phyloP scores from a whole-genome alignment of 1,140 invertebrate genomes.

The Ceratina japonica region DNA sequence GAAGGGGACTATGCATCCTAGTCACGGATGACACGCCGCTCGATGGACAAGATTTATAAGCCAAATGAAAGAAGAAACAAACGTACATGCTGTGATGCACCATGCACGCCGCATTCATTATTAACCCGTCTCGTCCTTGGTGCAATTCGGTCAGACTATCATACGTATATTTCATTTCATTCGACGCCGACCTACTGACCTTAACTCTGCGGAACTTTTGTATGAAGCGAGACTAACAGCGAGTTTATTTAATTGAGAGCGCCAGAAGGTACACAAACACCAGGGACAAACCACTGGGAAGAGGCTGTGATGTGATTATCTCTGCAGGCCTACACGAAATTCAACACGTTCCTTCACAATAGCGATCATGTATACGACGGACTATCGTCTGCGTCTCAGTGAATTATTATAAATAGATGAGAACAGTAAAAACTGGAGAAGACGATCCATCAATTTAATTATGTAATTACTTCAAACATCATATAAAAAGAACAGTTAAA shows the following conservation, averaged over 20 bases:
- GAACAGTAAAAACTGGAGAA: too few relatives aligned
- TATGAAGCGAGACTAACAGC: slow-evolving; percentile 24
- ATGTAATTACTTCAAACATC: too few relatives aligned
- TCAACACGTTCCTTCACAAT: neutral
- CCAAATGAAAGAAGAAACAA: neutral
- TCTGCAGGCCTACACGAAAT: slow-evolving; percentile 10
- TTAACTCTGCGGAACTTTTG: slow-evolving; percentile 52
- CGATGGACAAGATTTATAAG: slow-evolving; percentile 25
- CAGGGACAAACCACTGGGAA: neutral
- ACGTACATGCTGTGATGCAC: neutral
- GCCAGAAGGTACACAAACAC: neutral
- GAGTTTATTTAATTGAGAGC: slow-evolving; percentile 55
- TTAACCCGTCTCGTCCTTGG: slow-evolving; percentile 50
- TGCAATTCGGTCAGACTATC: slow-evolving; percentile 44
- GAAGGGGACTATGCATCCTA: neutral
- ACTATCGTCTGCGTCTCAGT: too few relatives aligned
- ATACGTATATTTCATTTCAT: slow-evolving; percentile 50
- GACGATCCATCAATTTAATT: too few relatives aligned
- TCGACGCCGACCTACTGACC: slow-evolving; percentile 61
- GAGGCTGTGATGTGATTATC: slow-evolving; percentile 18
- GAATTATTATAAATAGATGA: too few relatives aligned
- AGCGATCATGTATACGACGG: neutral
- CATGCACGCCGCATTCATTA: slow-evolving; percentile 44
- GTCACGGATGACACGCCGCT: slow-evolving; percentile 4
- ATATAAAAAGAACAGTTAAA: too few relatives aligned